Base-by-base conservation (phyloP, 1,140 invertebrate genomes). In the Drosophila setifemur region DNA sequence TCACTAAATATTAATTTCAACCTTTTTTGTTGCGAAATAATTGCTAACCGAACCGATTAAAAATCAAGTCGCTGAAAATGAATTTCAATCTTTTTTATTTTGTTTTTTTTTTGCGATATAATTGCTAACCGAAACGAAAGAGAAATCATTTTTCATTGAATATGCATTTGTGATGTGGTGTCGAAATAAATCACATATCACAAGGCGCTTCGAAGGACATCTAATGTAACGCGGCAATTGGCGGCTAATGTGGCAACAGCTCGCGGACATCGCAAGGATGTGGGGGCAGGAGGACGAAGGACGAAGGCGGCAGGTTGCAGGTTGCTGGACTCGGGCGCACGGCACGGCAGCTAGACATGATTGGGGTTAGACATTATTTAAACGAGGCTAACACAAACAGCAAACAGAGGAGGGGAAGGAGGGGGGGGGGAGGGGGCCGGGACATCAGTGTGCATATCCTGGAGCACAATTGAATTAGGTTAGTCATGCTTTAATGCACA, bases 401-500 rank as follows among this genome's bases (percentile, higher is more conserved):
- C 23, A 43, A 21, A n/a, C 25, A 21, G 31, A 12, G 3, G 1
- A 16, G 18, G n/a, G 9, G 14, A 2, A 11, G 14, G 8, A 9
- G 19, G 0, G 11, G 26, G 0, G 19, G 26, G 16, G 3, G 7
- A 6, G 26, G 3, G 1, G 11, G 6, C 0, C 12, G n/a, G 53
- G 26, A 26, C 37, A 58, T 44, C 16, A 48, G 66, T 74, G 75
- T 78, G 75, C 68, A 82, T 86, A 86, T 86, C 81, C 81, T 86
- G 81, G 67, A 86, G 81, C 76, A 86, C 76, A 86, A 86, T 86
- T 86, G 81, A 86, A 86, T 86, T 86, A 81, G 81, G 81, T 86
- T 86, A 86, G 81, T 81, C 82, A 86, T 86, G 81, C 81, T 76
- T 86, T 86, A 86, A 86, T 86, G 81, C 81, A 86, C 82, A 86